These are phyloP conservation scores for Iguana delicatissima DNA, from an alignment of 2,797 vertebrate species.

Conservation along the genomic window DNA sequence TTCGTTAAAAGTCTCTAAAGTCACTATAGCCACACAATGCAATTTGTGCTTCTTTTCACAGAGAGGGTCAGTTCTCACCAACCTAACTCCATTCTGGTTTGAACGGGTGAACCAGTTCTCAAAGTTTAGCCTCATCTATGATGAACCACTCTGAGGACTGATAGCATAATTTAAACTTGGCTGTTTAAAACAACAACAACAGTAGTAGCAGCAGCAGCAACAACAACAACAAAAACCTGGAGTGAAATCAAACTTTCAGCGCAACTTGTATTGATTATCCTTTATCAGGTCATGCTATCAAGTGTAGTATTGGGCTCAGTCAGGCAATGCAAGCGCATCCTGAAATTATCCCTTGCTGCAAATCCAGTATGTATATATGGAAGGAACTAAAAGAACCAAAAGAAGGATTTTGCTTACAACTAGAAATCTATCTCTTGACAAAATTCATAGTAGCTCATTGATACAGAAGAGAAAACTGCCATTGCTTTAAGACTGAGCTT, in stretches of 20 bases:
- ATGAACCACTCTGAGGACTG: neutral
- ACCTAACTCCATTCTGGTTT: neutral
- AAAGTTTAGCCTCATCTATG: neutral
- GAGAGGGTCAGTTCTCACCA: neutral
- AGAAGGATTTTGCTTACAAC: neutral
- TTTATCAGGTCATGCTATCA: neutral
- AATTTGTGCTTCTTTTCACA: slow-evolving; percentile 18
- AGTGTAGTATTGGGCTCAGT: neutral
- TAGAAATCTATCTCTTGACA: neutral
- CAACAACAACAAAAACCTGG: neutral
- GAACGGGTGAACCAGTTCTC: neutral
- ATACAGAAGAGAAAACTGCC: neutral
- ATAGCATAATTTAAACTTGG: neutral
- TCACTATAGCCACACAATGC: neutral
- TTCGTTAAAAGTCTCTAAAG: neutral
- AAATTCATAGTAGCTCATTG: neutral
- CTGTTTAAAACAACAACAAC: neutral
- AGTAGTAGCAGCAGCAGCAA: too few species aligned
- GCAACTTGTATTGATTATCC: neutral
- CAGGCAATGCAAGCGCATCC: neutral
- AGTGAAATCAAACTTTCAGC: neutral
- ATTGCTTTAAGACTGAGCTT: neutral
- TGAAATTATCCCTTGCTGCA: neutral
- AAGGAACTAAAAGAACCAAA: neutral
- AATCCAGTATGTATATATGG: too few species aligned